Evolutionary conservation across 2,113 vertebrate species (phyloP), one percentile per base, ranked within the genome.

Genomic region (Myrmophylax atrothorax): DNA sequence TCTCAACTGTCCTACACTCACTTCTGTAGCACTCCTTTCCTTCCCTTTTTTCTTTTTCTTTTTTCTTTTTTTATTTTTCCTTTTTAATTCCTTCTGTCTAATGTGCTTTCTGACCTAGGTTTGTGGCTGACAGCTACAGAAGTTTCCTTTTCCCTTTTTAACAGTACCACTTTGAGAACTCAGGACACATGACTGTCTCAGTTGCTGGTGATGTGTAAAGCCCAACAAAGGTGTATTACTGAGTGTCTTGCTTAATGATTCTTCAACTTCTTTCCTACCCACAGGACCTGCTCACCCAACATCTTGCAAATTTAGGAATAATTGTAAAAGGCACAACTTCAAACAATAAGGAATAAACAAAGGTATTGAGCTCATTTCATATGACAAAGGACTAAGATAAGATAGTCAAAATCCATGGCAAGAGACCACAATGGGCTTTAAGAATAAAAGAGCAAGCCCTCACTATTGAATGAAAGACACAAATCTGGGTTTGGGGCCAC

Each of bases 181-280:
- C 38, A 55, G 81, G 18, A 12, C 47, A 63, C 24, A 3, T 2
- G 1, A 28, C 40, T 75, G 10, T 63, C 29, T 93, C n/a, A 58
- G 3, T 49, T 37, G 55, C 29, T 2, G 2, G 37, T 84, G 46
- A 72, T 74, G 33, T 20, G 6, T 64, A 79, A 94, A 87, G 24
- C 42, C 52, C 83, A 96, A 93, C 93, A 95, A 96, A 97, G 44
- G 6, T 75, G 53, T 83, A 37, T 56, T 84, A 52, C 1, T 9
- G 22, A 67, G 25, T 84, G 63, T 92, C 66, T 84, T 84, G 68
- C 55, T 90, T 89, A 50, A 76, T 46, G 37, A 63, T 73, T 84
- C 35, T 58, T 52, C 31, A 58, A 31, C 35, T 63, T 77, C 3
- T 76, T 94, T 74, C 40, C 22, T 60, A 24, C 17, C 50, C 73